These are phyloP conservation scores for Catagonus wagneri DNA, from an alignment of 2,113 vertebrate species.

Conservation along the genomic window DNA sequence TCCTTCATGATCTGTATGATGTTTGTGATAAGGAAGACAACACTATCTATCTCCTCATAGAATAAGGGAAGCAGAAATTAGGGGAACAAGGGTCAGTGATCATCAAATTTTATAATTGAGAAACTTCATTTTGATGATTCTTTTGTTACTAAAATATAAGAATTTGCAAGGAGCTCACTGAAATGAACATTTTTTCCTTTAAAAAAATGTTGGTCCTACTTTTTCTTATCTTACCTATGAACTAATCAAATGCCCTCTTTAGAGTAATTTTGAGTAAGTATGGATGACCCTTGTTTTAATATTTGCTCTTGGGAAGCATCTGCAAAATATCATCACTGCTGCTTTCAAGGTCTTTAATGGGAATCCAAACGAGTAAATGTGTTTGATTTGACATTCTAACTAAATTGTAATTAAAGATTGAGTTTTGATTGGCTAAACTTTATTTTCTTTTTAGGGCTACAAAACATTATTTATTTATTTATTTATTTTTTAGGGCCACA, in stretches of 20 bases:
- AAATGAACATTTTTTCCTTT: neutral
- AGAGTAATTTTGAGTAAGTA: constrained; percentile 22
- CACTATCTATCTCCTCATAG: neutral
- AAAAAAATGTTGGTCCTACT: neutral
- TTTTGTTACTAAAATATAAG: neutral
- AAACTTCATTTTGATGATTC: neutral
- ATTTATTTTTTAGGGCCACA: too few relatives aligned
- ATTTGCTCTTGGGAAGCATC: constrained; percentile 23
- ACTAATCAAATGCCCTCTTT: neutral
- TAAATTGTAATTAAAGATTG: constrained; percentile 70
- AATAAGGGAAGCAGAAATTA: neutral
- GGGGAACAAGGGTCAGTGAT: neutral
- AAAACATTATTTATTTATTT: too few relatives aligned
- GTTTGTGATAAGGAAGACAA: neutral
- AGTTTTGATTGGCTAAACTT: constrained; percentile 22
- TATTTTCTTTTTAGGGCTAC: too few relatives aligned
- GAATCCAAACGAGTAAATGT: constrained; percentile 41
- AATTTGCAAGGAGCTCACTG: neutral
- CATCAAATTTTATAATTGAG: neutral
- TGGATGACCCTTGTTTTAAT: neutral
- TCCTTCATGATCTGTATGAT: neutral
- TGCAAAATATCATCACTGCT: constrained; percentile 55
- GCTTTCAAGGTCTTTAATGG: neutral
- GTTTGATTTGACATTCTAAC: constrained; percentile 75
- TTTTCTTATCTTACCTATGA: neutral